phyloP scores from a whole-genome alignment of 2,113 vertebrate genomes.

The Naja naja region DNA sequence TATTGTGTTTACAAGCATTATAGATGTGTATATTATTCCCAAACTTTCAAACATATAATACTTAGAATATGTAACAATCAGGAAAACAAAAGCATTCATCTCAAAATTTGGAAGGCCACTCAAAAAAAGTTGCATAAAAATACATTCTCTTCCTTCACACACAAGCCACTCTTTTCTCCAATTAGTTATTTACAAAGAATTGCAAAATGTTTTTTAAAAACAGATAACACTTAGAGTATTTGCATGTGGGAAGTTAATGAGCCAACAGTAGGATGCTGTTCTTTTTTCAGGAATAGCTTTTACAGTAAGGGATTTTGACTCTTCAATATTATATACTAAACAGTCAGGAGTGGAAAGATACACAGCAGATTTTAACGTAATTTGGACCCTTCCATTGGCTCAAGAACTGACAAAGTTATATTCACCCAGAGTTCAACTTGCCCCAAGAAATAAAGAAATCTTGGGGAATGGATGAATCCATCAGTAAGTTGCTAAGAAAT shows the following conservation, averaged over 20 bases:
- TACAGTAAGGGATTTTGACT: not conserved
- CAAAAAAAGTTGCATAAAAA: conserved; percentile 77
- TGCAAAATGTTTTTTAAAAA: conserved; percentile 43
- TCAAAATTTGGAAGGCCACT: conserved; percentile 79
- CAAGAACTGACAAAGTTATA: not conserved
- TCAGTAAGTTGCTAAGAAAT: not conserved
- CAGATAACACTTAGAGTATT: conserved; percentile 20
- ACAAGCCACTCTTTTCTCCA: conserved; percentile 56
- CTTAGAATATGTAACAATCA: conserved; percentile 71
- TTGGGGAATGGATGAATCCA: not conserved
- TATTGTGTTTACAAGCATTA: conserved; percentile 79
- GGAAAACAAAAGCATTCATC: conserved; percentile 72
- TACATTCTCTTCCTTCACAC: conserved; percentile 73
- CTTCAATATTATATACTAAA: not conserved
- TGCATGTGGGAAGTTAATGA: conserved; percentile 3
- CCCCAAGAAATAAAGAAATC: not conserved
- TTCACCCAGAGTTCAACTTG: not conserved
- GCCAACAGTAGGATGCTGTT: not conserved
- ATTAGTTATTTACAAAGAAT: conserved; percentile 70
- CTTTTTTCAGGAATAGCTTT: not conserved
- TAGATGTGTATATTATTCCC: conserved; percentile 74
- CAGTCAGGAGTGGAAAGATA: too few species aligned
- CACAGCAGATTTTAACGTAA: not conserved
- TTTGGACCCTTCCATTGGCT: not conserved
- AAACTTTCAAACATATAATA: conserved; percentile 77